Percentiles rank a stretch among this genome's conserved stretches.
phyloP scores from a whole-genome alignment of 1,140 invertebrate genomes.

The Atta texana region DNA sequence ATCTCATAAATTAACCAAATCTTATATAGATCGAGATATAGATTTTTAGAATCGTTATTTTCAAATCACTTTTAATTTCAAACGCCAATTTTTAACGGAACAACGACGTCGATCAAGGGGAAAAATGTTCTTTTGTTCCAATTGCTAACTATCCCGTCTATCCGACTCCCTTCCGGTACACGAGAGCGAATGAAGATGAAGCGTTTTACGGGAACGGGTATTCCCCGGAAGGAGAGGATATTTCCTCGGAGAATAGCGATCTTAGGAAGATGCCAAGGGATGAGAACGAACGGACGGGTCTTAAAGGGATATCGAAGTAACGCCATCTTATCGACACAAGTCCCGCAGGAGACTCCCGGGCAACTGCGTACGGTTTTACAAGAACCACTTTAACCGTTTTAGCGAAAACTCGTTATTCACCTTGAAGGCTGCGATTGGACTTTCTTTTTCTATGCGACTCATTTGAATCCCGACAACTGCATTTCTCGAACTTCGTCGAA shows the following conservation, averaged over 20 bases:
- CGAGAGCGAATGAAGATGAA: conserved; percentile 62
- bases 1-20: not conserved
- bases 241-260: conserved; percentile 64
- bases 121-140: conserved; percentile 27
- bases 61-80: not conserved
- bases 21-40: not conserved
- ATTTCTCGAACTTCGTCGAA: not conserved
- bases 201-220: conserved; percentile 28
- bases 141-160: conserved; percentile 47
- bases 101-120: conserved; percentile 11
- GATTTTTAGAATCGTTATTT: not conserved
- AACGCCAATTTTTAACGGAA: conserved; percentile 5
- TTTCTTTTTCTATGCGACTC: not conserved
- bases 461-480: conserved; percentile 8
- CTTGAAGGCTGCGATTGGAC: not conserved
- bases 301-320: conserved; percentile 58
- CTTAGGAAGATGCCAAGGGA: conserved; percentile 51
- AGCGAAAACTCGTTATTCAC: conserved; percentile 35
- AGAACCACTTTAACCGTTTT: conserved; percentile 46
- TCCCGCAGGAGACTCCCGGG: conserved; percentile 45
- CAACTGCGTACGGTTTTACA: conserved; percentile 56
- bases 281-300: conserved; percentile 48
- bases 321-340: conserved; percentile 57
- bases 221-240: conserved; percentile 49
- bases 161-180: conserved; percentile 36